Evolutionary conservation across 2,113 vertebrate species (phyloP).

Genomic region (Nettapus auritus): DNA sequence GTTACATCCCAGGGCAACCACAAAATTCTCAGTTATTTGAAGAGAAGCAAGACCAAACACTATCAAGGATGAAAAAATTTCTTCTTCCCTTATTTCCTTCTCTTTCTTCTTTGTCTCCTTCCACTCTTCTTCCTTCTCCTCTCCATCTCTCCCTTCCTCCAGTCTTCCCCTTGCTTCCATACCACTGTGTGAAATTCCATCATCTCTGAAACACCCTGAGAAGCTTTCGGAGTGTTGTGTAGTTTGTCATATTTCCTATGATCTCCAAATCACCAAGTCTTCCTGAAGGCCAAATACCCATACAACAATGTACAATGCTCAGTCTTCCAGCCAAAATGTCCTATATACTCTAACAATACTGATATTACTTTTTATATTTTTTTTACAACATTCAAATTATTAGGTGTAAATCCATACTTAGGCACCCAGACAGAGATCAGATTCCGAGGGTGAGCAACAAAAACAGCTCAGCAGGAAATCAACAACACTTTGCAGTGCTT

Average conservation of each 20-base stretch:
- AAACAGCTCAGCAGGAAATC: neutral
- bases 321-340: neutral
- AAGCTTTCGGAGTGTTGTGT: neutral
- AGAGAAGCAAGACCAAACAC: neutral
- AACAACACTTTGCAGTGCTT: neutral
- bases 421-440: neutral
- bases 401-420: neutral
- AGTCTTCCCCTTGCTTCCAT: neutral
- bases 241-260: neutral
- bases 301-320: neutral
- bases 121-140: neutral
- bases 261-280: neutral
- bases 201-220: neutral
- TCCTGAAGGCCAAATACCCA: neutral
- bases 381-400: neutral
- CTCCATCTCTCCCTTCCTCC: rapidly evolving
- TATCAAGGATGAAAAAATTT: neutral
- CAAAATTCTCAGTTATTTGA: neutral
- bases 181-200: neutral
- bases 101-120: neutral
- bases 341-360: neutral
- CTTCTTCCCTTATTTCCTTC: neutral
- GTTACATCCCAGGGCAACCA: neutral
- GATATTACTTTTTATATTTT: neutral
- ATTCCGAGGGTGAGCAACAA: neutral